Evolutionary conservation across 2,113 vertebrate species (phyloP), one percentile per base, ranked within the genome.

Genomic region (Charadrius vociferus): DNA sequence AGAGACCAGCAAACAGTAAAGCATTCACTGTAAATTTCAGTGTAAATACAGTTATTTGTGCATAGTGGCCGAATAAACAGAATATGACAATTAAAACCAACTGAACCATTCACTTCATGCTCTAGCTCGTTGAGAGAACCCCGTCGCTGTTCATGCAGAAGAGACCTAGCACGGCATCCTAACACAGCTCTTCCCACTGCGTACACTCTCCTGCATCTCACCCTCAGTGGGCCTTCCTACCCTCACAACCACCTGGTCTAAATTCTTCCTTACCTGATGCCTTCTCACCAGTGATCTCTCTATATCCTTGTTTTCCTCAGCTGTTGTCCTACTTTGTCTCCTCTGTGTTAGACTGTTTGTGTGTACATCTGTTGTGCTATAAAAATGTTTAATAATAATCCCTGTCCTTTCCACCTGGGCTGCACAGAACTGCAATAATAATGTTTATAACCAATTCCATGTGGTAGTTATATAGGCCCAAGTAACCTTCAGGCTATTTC

Each of bases 361-460:
- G 7, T 27, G 47, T 81, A 43, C 82, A 94, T 95, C 90, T 89
- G 87, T 41, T 89, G 73, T 37, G 73, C 89, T 88, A 88, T 94
- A 97, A 89, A 97, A 95, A 34, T 49, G 37, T 88, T 91, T 67
- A 86, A 88, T 66, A 90, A 71, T 61, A 90, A 78, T 72, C 81
- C 72, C 56, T 92, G 82, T 97, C 73, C 96, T 95, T 90, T 92
- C 75, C 91, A 95, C 92, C 93, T 93, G 83, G 56, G 74, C 74
- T 81, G 70, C 81, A 81, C 49, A 94, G 43, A 83, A 62, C 84
- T 34, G 78, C 68, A 75, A 24, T 45, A 92, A 65, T 74, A 78
- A 90, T 17, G 56, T 83, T 95, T 96, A 94, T 75, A 96, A 97
- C 61, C 47, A 82, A 12, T 67, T 91, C 84, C 85, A 79, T 68